Evolutionary conservation across 2,888 invertebrate genomes (phyloP).

Genomic region (Anoncus sp.): DNA sequence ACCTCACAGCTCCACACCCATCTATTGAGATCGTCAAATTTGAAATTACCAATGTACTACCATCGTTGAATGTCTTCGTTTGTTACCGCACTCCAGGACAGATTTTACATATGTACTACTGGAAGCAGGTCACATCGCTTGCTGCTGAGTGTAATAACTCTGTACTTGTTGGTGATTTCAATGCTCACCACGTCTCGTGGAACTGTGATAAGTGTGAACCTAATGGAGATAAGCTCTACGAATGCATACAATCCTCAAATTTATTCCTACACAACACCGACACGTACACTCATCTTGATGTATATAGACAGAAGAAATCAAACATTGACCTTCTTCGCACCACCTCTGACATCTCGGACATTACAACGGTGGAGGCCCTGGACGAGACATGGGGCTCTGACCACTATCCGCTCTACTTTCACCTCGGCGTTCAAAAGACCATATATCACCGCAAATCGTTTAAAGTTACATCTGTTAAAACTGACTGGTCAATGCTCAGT

Average conservation of each 20-base stretch:
- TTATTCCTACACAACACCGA: conserved; percentile 37
- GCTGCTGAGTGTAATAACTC: neutral
- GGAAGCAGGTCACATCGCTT: conserved; percentile 24
- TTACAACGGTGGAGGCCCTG: neutral
- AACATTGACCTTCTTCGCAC: conserved; percentile 50
- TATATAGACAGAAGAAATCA: conserved; percentile 36
- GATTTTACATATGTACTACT: conserved; percentile 12
- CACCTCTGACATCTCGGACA: conserved; percentile 32
- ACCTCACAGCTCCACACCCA: conserved; percentile 2
- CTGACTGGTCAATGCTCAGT: conserved; percentile 47
- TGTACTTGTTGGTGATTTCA: conserved; percentile 39
- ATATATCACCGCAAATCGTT: conserved; percentile 47
- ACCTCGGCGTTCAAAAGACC: conserved; percentile 24
- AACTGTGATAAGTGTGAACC: conserved; percentile 29
- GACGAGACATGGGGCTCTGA: conserved; percentile 59
- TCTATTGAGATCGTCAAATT: conserved; percentile 26
- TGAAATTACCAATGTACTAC: conserved; percentile 39
- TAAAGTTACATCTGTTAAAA: conserved; percentile 47
- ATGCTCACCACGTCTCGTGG: conserved; percentile 30
- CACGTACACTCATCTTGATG: conserved; percentile 27
- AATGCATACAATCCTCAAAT: conserved; percentile 22
- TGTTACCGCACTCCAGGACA: conserved; percentile 38
- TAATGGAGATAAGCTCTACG: conserved; percentile 34
- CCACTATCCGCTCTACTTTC: conserved; percentile 43
- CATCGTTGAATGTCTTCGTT: conserved; percentile 22